Evolutionary conservation across 2,113 vertebrate genomes (phyloP), one percentile per base, ranked within the genome.

Genomic region (Nansenia antarctica): DNA sequence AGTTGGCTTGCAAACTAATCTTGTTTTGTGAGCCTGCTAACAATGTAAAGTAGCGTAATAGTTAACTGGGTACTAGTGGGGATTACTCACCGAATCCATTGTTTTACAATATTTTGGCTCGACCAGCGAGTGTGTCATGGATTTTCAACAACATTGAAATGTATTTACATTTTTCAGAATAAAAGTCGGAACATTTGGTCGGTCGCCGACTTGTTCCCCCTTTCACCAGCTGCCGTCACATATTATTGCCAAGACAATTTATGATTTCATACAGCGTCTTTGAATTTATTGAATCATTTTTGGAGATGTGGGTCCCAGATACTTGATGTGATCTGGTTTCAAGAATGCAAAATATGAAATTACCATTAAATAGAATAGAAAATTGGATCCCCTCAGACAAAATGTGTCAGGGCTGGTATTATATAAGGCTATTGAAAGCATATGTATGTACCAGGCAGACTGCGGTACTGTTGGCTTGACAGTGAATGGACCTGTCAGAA

Each of bases 361-460:
- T 60, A 66, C 73, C 64, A 77, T 55, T 81, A 77, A 77, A 85
- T 72, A 73, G 66, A 82, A n/a, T n/a, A n/a, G n/a, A 1, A 72
- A 53, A 65, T 81, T 59, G 68, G 64, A 73, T 29, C 6, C n/a
- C 11, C 59, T 74, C 14, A 68, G 55, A 82, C 63, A 79, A 61
- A 75, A 8, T 79, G 59, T 87, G 71, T 86, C 77, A 86, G 71
- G 65, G 71, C 66, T 37, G n/a, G 1, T 66, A 81, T 92, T 88
- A 82, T 86, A 81, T 86, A 91, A 86, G 76, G n/a, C 22, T 82
- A 91, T 84, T 91, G 82, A 72, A 90, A 88, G 80, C 87, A 89
- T 81, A 83, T 59, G 49, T 53, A 8, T 89, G 88, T 82, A 34
- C 45, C 9, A 64, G n/a, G n/a, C n/a, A n/a, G n/a, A n/a, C n/a